Evolutionary conservation across 2,797 vertebrate genomes (phyloP).

Genomic region (Choloepus didactylus): DNA sequence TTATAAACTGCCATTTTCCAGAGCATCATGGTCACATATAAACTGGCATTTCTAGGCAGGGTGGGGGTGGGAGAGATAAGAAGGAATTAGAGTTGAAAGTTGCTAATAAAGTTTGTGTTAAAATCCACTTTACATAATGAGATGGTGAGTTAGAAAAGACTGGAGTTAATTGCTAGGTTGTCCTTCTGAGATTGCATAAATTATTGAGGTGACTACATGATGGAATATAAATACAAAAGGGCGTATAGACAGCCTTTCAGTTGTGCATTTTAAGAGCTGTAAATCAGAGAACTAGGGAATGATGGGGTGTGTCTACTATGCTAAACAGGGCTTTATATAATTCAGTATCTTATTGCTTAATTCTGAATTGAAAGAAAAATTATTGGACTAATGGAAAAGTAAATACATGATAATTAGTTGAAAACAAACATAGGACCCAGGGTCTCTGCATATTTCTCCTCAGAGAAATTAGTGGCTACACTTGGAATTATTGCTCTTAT

Average conservation of each 20-base stretch:
- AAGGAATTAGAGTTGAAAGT: constrained; percentile 75
- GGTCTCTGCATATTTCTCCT: constrained; percentile 66
- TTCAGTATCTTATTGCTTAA: constrained; percentile 77
- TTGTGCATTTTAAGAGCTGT: constrained; percentile 66
- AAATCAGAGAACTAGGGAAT: constrained; percentile 70
- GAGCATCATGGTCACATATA: constrained; percentile 71
- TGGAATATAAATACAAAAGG: constrained; percentile 70
- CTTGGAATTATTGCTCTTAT: constrained; percentile 71
- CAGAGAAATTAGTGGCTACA: constrained; percentile 76
- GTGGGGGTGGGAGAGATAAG: not conserved
- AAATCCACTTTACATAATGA: constrained; percentile 76
- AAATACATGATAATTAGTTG: constrained; percentile 80
- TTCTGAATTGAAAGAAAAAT: constrained; percentile 79
- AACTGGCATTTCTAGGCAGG: constrained; percentile 61
- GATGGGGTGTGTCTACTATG: constrained; percentile 66
- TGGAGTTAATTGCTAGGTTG: constrained; percentile 75
- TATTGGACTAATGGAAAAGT: constrained; percentile 79
- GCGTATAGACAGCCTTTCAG: constrained; percentile 52
- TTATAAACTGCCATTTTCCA: constrained; percentile 76
- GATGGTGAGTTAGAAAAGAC: constrained; percentile 66
- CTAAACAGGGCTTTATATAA: constrained; percentile 80
- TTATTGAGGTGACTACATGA: constrained; percentile 64
- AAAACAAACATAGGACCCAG: constrained; percentile 52
- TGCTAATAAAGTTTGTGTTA: constrained; percentile 81
- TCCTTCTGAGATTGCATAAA: constrained; percentile 76